phyloP scores from a whole-genome alignment of 2,113 vertebrate species.

The Etia nguti region DNA sequence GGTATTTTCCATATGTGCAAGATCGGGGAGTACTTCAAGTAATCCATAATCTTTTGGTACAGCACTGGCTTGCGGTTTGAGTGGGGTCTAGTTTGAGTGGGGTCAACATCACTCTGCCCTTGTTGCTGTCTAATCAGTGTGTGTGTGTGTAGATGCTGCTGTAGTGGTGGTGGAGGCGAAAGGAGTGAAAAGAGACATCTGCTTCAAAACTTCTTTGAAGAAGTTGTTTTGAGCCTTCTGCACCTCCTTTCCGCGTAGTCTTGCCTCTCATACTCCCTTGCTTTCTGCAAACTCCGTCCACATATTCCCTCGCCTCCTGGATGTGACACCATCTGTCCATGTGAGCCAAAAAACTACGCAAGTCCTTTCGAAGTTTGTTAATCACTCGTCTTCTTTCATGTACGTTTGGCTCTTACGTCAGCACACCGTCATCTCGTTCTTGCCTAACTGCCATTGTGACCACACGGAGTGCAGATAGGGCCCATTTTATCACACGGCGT shows the following conservation, averaged over 20 bases:
- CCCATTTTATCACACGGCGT: accelerated
- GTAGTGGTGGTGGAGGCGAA: background rate
- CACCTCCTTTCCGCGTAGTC: background rate
- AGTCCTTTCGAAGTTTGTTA: background rate
- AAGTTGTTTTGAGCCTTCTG: background rate
- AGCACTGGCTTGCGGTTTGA: background rate
- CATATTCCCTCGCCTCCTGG: background rate
- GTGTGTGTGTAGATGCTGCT: background rate
- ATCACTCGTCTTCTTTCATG: background rate
- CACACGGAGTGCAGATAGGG: background rate
- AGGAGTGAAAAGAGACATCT: background rate
- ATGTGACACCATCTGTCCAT: background rate
- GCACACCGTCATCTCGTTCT: background rate
- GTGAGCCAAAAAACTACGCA: background rate
- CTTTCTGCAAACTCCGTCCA: background rate
- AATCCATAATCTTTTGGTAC: background rate
- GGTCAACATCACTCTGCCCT: background rate
- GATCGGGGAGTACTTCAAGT: background rate
- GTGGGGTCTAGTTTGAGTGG: background rate
- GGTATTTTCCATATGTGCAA: background rate
- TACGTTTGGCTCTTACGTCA: background rate
- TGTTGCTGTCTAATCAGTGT: background rate
- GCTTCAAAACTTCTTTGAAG: background rate
- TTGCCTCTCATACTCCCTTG: background rate
- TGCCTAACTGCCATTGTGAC: background rate